Conservation (phyloP, 2,888 invertebrate genomes). For the Drosophila aldrichi region DNA sequence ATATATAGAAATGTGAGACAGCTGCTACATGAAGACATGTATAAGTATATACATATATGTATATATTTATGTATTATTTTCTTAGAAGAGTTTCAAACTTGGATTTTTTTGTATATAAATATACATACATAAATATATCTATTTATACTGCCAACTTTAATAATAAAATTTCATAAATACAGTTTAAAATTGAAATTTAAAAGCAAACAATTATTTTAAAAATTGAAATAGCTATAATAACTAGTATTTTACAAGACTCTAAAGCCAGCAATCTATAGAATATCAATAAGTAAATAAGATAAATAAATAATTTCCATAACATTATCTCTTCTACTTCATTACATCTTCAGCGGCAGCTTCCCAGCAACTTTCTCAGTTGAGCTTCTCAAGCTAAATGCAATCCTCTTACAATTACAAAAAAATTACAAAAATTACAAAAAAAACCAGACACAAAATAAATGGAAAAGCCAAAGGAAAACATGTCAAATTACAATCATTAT, state of each 20-base stretch:
- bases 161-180: too few relatives aligned
- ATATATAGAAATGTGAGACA: background rate
- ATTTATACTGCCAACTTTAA: too few relatives aligned
- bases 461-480: constrained; percentile 27
- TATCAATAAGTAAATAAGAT: background rate
- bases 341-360: background rate
- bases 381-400: constrained; percentile 40
- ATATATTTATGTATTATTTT: background rate
- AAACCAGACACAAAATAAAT: background rate
- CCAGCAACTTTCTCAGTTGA: constrained; percentile 23
- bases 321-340: background rate
- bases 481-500: constrained; percentile 56
- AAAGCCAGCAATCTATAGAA: background rate
- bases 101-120: background rate
- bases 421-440: constrained; percentile 32
- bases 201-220: too few relatives aligned
- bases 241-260: too few relatives aligned
- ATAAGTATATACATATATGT: background rate
- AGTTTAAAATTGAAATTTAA: too few relatives aligned
- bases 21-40: background rate
- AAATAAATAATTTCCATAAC: background rate
- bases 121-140: background rate
- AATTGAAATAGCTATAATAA: too few relatives aligned
- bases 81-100: background rate
- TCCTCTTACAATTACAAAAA: constrained; percentile 41